Percentiles rank a stretch among this genome's conserved stretches.
Evolutionary conservation across 2,113 vertebrate genomes (phyloP).

Genomic region (Sterrhoptilus dennistouni): DNA sequence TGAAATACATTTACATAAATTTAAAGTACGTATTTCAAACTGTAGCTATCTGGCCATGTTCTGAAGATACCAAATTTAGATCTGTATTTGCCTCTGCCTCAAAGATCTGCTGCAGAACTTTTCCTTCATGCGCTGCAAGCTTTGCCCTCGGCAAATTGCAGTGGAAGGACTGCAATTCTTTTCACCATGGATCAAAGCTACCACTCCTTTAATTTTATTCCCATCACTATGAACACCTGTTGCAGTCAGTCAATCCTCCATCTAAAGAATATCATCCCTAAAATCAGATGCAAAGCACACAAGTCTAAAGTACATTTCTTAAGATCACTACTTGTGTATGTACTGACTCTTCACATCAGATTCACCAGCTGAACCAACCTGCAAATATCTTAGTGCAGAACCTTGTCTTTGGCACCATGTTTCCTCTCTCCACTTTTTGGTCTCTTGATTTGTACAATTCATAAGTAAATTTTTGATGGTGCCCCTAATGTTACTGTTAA

Average conservation of each 20-base stretch:
- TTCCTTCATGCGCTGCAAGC: background rate
- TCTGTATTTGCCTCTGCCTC: background rate
- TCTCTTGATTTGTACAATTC: background rate
- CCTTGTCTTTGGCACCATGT: fast-evolving
- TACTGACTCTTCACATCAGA: background rate
- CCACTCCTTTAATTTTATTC: background rate
- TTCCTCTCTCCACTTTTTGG: background rate
- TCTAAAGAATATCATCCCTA: background rate
- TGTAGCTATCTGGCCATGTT: background rate
- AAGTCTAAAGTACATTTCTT: background rate
- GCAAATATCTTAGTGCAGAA: background rate
- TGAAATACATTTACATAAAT: background rate
- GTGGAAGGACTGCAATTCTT: background rate
- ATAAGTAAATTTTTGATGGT: background rate
- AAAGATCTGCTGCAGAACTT: background rate
- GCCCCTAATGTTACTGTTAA: background rate
- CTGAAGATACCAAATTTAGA: background rate
- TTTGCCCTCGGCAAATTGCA: background rate
- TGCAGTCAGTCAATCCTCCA: background rate
- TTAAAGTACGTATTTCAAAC: background rate
- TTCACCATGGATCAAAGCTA: background rate
- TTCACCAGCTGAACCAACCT: background rate
- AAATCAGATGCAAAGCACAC: background rate
- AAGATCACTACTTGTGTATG: background rate
- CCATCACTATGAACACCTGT: background rate